phyloP scores from a whole-genome alignment of 1,140 invertebrate species.

The Trichonephila inaurata region DNA sequence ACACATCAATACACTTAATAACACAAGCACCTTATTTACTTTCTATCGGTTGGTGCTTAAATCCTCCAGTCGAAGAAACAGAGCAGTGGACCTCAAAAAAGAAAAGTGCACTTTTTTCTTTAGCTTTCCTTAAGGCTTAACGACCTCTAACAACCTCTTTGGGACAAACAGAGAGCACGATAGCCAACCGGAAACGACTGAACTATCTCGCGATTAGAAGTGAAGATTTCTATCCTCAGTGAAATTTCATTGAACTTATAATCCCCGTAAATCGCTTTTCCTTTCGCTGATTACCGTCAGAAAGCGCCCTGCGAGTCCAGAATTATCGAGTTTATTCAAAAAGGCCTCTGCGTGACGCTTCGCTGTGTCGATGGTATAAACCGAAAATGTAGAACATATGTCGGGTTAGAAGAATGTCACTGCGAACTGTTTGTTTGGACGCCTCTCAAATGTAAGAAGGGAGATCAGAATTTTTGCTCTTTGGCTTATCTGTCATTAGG shows the following conservation, averaged over 20 bases:
- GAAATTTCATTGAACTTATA: constrained; percentile 72
- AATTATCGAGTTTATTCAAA: not conserved
- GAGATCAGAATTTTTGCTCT: not conserved
- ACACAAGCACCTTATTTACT: not conserved
- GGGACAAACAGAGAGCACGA: constrained; percentile 48
- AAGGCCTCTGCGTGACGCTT: constrained; percentile 3
- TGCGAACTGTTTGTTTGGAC: not conserved
- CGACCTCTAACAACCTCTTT: constrained; percentile 61
- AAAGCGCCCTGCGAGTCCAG: not conserved
- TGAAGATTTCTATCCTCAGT: constrained; percentile 33
- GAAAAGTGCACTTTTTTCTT: not conserved
- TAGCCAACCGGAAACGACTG: constrained; percentile 68
- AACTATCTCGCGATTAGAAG: not conserved
- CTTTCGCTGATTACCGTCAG: constrained; percentile 23
- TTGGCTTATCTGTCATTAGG: constrained; percentile 31
- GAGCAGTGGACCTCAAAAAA: constrained; percentile 22
- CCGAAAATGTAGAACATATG: constrained; percentile 24
- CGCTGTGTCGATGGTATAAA: constrained; percentile 4
- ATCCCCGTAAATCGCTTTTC: constrained; percentile 64
- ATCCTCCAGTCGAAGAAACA: not conserved
- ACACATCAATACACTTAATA: too few species aligned
- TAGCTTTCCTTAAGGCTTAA: constrained; percentile 33
- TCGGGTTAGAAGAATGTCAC: constrained; percentile 7
- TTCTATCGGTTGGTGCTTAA: not conserved
- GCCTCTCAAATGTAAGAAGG: not conserved